Evolutionary conservation across 2,113 vertebrate species (phyloP), one percentile per base, ranked within the genome.

Genomic region (Festucalex cinctus): DNA sequence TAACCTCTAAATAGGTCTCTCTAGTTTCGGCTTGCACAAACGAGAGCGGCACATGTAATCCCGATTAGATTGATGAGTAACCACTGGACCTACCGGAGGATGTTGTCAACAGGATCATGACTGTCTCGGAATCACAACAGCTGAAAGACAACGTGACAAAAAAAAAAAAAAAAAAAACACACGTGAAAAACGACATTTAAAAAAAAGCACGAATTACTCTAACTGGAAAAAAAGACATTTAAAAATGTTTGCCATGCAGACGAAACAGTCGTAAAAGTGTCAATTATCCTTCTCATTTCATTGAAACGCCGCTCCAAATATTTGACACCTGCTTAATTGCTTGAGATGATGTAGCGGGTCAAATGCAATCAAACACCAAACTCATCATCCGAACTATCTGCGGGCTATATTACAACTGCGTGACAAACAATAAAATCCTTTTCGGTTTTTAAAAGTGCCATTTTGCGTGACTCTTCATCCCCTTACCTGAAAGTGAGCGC

Each of bases 81-180:
- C 51, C 13, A 35, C 22, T 63, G 43, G 7, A 85, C 90, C 9
- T 90, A 93, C 92, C 88, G 79, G 90, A 89, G 32, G 84, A 83
- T 36, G 90, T 71, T 54, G 79, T 85, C 74, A 91, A 82, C 75
- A 91, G 86, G 73, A 91, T 88, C 92, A 93, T 93, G 86, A 65
- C 86, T 67, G 43, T 72, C 39, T 84, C 69, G 71, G 70, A 65
- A 16, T 74, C 70, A 73, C 66, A 83, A 75, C 74, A 81, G 71
- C 87, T 88, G 77, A 60, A 88, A 75, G 9, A 69, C 37, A 62
- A 35, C 13, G 13, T n/a, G 32, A 46, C 43, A 41, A 32, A 10
- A 39, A 39, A 39, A 39, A 39, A 39, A 39, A 9, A 8, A 39
- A 39, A 8, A 39, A 39, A 32, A 39, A n/a, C n/a, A n/a, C n/a